Conservation (phyloP, 2,888 invertebrate species). For the Acleris emargana region DNA sequence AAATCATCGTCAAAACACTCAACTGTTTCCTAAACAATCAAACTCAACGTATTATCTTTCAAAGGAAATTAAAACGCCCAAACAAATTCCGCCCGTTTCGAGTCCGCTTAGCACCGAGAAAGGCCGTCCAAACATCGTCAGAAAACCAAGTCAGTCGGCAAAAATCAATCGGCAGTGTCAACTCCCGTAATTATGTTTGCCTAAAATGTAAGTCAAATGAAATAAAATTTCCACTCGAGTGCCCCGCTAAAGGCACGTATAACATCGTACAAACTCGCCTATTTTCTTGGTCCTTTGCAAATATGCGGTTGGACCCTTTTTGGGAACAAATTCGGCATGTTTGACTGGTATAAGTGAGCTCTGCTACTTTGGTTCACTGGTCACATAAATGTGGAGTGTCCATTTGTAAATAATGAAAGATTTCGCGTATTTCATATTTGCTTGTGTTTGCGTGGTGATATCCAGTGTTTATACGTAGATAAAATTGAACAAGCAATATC, state of each 20-base stretch:
- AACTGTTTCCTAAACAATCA: background rate
- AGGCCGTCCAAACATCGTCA: slow-evolving; percentile 1
- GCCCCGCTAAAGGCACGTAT: slow-evolving; percentile 35
- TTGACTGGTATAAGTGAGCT: slow-evolving; percentile 32
- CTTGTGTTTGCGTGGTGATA: too few species aligned
- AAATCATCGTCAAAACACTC: background rate
- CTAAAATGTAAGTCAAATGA: slow-evolving; percentile 45
- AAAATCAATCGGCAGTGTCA: slow-evolving; percentile 35
- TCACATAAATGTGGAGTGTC: slow-evolving; percentile 32
- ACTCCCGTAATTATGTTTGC: slow-evolving; percentile 54
- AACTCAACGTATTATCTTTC: slow-evolving; percentile 7
- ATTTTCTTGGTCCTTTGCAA: slow-evolving; percentile 39
- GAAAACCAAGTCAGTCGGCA: slow-evolving; percentile 21
- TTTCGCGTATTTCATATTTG: slow-evolving; percentile 1
- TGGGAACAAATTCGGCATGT: slow-evolving; percentile 31
- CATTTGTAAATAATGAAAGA: slow-evolving; percentile 27
- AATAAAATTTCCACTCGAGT: slow-evolving; percentile 36
- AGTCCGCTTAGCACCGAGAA: slow-evolving; percentile 12
- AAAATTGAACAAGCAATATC: too few species aligned
- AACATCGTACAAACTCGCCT: slow-evolving; percentile 32
- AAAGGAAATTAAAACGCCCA: slow-evolving; percentile 25
- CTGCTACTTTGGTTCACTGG: slow-evolving; percentile 34
- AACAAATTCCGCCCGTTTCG: slow-evolving; percentile 15
- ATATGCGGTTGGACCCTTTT: slow-evolving; percentile 37
- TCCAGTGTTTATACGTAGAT: too few species aligned